Evolutionary conservation across 2,888 invertebrate species (phyloP).

Genomic region (Exephanes ischioxanthus): DNA sequence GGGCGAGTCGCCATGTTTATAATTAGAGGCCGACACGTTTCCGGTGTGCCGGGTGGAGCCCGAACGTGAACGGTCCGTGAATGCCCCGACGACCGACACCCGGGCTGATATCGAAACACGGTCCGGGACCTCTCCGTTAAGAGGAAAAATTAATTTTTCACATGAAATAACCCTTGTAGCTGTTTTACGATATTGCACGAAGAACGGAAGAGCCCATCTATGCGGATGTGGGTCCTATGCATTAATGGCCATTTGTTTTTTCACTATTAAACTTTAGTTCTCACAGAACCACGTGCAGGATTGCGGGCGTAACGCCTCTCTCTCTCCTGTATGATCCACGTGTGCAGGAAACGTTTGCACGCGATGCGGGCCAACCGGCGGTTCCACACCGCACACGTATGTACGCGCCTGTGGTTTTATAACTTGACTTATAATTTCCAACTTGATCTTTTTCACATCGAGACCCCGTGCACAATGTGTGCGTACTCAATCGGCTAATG

Average conservation of each 20-base stretch:
- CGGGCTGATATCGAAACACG: constrained; percentile 49
- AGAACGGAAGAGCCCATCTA: constrained; percentile 20
- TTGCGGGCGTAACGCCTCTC: neutral
- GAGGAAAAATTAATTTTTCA: constrained; percentile 35
- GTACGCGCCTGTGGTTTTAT: neutral
- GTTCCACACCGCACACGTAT: constrained; percentile 24
- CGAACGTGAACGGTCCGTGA: constrained; percentile 66
- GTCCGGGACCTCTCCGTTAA: neutral
- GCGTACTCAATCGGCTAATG: too few species aligned
- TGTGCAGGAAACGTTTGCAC: constrained; percentile 64
- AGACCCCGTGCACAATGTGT: neutral
- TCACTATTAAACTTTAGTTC: constrained; percentile 17
- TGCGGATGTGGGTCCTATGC: constrained; percentile 44
- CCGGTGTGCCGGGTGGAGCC: constrained; percentile 67
- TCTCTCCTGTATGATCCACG: constrained; percentile 46
- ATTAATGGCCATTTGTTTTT: neutral
- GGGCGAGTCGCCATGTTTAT: constrained; percentile 83
- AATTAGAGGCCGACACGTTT: constrained; percentile 80
- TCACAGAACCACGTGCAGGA: constrained; percentile 57
- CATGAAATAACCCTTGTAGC: neutral
- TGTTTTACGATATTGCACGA: neutral
- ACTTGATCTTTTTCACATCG: constrained; percentile 40
- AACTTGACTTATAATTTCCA: neutral
- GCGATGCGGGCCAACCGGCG: constrained; percentile 60
- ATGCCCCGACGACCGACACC: constrained; percentile 36